Conservation (phyloP, 2,113 vertebrate genomes). For the Donacobius atricapilla region DNA sequence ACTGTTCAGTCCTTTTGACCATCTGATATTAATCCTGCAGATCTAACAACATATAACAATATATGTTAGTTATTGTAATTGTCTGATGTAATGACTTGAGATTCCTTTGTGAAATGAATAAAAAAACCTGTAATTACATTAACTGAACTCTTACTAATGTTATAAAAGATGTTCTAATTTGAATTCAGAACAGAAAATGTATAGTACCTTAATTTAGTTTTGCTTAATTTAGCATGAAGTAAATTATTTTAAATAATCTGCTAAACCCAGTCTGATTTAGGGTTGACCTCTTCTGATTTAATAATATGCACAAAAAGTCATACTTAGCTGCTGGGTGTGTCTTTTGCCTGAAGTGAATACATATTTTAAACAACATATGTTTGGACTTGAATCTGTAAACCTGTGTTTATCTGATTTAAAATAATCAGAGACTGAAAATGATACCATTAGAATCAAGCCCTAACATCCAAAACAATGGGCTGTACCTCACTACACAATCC, state of each 20-base stretch:
- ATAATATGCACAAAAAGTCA: slow-evolving; percentile 7
- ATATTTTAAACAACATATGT: slow-evolving; percentile 17
- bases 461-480: not conserved
- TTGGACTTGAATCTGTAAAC: slow-evolving; percentile 18
- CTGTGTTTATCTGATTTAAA: not conserved
- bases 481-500: not conserved
- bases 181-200: not conserved
- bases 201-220: not conserved
- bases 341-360: slow-evolving; percentile 31
- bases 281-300: not conserved
- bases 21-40: not conserved
- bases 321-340: slow-evolving; percentile 26
- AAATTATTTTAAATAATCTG: not conserved
- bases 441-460: not conserved
- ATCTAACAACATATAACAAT: not conserved
- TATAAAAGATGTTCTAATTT: not conserved
- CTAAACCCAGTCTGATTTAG: not conserved
- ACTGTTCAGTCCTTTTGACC: not conserved
- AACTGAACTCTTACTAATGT: not conserved
- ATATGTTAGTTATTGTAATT: not conserved
- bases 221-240: not conserved
- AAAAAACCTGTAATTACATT: not conserved
- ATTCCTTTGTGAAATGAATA: not conserved
- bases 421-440: not conserved
- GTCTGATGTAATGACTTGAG: not conserved